Base-by-base conservation (phyloP, 2,797 vertebrate genomes). In the Sebastes melanostomus region DNA sequence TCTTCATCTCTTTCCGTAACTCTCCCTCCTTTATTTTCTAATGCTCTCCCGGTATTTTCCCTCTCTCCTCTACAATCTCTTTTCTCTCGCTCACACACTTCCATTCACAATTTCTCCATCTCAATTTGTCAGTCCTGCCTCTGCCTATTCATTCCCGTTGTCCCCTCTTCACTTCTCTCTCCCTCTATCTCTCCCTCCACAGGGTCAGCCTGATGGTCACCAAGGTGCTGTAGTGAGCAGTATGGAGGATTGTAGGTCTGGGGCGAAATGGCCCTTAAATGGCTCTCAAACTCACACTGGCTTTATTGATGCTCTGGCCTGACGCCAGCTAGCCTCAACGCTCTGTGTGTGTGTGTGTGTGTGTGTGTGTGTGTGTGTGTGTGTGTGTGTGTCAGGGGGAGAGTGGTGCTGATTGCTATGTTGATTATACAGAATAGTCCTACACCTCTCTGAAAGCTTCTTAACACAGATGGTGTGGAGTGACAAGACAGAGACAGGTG, bases 221-320 rank as follows among this genome's bases (percentile, higher is more conserved):
- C 61, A 2, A 82, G 89, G 84, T 85, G 91, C 88, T 87, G 90
- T 90, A 75, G 88, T 87, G 87, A 92, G 93, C 91, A 88, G 88
- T 87, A 88, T 77, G 80, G 88, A 90, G 91, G 86, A 92, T 93
- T 94, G 93, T 92, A 94, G 91, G 92, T 93, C 92, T 95, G 92
- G 85, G 86, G 86, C 89, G 78, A 93, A 95, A 95, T 94, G 92
- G 94, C 86, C 90, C 90, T 94, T 95, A 95, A 95, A 95, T 93
- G 93, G 90, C 93, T 95, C 90, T 96, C 93, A 93, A 94, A 95
- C 93, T 93, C 93, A 90, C 93, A 92, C 94, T 89, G 90, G 92
- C 89, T 94, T 95, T 95, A 95, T 95, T 94, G 95, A 95, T 95
- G 93, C 94, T 88, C 92, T 95, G 95, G 95, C 90, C 85, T 65